Evolutionary conservation across 2,797 vertebrate species (phyloP), one percentile per base, ranked within the genome.

Genomic region (Gouania willdenowi): DNA sequence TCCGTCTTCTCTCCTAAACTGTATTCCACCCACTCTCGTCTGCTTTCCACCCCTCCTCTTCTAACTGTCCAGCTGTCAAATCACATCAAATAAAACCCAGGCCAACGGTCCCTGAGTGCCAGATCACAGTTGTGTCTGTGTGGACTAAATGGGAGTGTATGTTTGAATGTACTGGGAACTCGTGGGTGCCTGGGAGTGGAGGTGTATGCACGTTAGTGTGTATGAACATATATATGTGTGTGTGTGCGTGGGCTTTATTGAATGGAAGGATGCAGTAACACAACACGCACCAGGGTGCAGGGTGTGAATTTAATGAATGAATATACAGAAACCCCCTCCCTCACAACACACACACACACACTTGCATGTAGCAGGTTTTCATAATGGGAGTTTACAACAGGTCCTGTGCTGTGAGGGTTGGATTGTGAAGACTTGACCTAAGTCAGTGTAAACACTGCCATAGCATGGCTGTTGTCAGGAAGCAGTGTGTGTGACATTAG

Each of bases 11-110:
- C 78, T 81, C 48, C 54, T 59, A 71, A 73, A 77, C 74, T 65
- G 65, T 74, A 58, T 68, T 71, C 72, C 79, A 21, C 84, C 82
- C 82, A 71, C 77, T 63, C 68, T 35, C 74, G 38, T 60, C 63
- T 41, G 50, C 61, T 70, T 44, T 37, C 48, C 81, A 58, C 81
- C 59, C 59, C 71, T 50, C 57, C 70, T 72, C 56, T 41, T 54
- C 57, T 63, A 54, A 81, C 73, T 72, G 81, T 89, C 90, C 95
- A 97, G 94, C 93, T 97, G 93, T 92, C 86, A 87, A 82, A 87
- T 88, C 84, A 88, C 81, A 84, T 88, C 85, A 87, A 81, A 75
- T 87, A 80, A 85, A 87, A 82, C 65, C 68, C 68, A 85, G 81
- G 72, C 79, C 83, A 82, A 76, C 61, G 76, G 79, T 84, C 83